Evolutionary conservation across 2,113 vertebrate species (phyloP).

Genomic region (Eonycteris spelaea): DNA sequence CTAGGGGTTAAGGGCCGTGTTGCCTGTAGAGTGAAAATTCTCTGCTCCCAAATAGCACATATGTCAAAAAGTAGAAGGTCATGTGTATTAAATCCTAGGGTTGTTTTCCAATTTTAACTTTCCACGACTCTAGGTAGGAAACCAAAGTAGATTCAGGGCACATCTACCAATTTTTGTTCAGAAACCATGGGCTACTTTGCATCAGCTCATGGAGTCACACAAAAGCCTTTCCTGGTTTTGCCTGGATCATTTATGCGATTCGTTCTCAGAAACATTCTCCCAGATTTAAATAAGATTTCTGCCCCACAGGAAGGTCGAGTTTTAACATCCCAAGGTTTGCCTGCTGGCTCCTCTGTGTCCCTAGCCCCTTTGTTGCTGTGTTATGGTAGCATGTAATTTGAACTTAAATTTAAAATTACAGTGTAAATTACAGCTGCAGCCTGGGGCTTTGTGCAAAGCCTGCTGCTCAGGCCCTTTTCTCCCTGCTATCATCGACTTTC

Average conservation of each 20-base stretch:
- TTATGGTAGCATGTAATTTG: neutral
- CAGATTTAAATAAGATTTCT: neutral
- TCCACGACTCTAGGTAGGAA: neutral
- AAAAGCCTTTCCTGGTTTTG: neutral
- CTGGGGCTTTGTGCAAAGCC: neutral
- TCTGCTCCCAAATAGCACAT: neutral
- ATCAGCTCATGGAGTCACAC: neutral
- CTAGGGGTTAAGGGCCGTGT: neutral
- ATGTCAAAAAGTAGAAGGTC: neutral
- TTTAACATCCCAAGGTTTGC: neutral
- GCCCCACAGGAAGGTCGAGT: neutral
- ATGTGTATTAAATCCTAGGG: neutral
- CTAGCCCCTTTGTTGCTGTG: neutral
- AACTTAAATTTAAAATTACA: constrained; percentile 17
- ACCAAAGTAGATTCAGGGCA: neutral
- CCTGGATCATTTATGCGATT: neutral
- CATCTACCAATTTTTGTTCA: neutral
- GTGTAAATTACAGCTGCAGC: neutral
- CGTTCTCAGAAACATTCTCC: neutral
- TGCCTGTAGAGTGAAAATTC: neutral
- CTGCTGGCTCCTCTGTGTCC: neutral
- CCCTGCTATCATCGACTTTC: neutral
- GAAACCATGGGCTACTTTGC: neutral
- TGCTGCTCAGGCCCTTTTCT: neutral
- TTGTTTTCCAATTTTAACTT: neutral